Conservation (phyloP, 2,797 vertebrate species). For the Urosaurus nigricauda region DNA sequence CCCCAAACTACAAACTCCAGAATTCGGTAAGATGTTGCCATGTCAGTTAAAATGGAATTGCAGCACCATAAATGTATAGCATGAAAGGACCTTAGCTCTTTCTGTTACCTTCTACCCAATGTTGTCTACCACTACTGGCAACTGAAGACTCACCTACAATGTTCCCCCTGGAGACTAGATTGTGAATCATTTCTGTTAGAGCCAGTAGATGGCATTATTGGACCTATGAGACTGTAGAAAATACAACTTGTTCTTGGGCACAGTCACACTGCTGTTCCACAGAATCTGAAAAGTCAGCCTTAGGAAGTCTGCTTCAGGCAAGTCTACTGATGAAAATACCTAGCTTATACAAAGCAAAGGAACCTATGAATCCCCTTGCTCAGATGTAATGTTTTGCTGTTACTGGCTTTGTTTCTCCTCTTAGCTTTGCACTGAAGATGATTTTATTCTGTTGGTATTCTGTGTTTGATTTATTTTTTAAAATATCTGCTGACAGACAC, state of each 20-base stretch:
- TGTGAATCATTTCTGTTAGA: not conserved
- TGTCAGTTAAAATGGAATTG: no score
- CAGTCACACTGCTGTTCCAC: not conserved
- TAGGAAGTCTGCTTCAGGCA: not conserved
- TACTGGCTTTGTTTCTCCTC: not conserved
- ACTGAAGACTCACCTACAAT: not conserved
- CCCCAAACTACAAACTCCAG: no score
- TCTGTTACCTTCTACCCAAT: not conserved
- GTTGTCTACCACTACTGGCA: no score
- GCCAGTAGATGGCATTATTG: not conserved
- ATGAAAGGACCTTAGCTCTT: no score
- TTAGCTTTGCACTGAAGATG: not conserved
- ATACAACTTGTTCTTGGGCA: no score
- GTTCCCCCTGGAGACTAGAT: not conserved
- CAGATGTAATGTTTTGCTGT: not conserved
- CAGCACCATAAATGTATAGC: no score
- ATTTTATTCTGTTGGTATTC: not conserved
- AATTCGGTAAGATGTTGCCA: no score
- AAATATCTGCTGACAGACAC: not conserved
- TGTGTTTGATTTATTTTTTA: not conserved
- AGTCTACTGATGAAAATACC: not conserved
- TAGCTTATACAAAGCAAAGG: not conserved
- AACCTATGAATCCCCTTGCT: not conserved
- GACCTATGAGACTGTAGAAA: not conserved
- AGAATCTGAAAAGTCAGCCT: not conserved